These are phyloP conservation scores for Ganaspis sp. DNA, from an alignment of 1,140 invertebrate genomes.

Conservation along the genomic window DNA sequence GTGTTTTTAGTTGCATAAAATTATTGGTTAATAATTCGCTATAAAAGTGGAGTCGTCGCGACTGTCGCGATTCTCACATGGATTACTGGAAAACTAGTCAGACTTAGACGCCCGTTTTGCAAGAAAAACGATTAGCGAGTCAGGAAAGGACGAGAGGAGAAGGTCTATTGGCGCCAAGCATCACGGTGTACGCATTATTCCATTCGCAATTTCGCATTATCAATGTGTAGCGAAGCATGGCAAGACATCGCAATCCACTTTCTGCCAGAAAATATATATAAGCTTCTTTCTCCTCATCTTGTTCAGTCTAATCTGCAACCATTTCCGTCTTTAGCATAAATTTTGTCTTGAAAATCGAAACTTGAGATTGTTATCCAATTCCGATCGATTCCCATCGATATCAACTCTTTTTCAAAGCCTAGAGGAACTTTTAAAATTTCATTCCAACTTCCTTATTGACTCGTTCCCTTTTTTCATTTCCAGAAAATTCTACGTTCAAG, in stretches of 20 bases:
- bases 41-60: conserved; percentile 19
- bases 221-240: conserved; percentile 29
- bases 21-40: conserved; percentile 7
- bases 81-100: conserved; percentile 20
- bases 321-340: neutral
- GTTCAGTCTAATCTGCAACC: neutral
- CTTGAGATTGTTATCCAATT: conserved; percentile 1
- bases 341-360: conserved; percentile 17
- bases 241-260: neutral
- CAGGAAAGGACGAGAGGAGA: conserved; percentile 33
- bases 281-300: conserved; percentile 32
- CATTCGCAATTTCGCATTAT: conserved; percentile 52
- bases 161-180: conserved; percentile 52
- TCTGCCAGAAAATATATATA: conserved; percentile 9
- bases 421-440: neutral
- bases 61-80: conserved; percentile 26
- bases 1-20: neutral
- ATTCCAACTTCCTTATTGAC: conserved; percentile 8
- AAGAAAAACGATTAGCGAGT: conserved; percentile 51
- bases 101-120: conserved; percentile 45
- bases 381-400: neutral
- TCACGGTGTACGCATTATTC: conserved; percentile 57
- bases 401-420: neutral
- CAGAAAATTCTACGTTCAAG: neutral
- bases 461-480: neutral